Evolutionary conservation across 2,888 invertebrate species (phyloP).

Genomic region (Drosophila hamatofila): DNA sequence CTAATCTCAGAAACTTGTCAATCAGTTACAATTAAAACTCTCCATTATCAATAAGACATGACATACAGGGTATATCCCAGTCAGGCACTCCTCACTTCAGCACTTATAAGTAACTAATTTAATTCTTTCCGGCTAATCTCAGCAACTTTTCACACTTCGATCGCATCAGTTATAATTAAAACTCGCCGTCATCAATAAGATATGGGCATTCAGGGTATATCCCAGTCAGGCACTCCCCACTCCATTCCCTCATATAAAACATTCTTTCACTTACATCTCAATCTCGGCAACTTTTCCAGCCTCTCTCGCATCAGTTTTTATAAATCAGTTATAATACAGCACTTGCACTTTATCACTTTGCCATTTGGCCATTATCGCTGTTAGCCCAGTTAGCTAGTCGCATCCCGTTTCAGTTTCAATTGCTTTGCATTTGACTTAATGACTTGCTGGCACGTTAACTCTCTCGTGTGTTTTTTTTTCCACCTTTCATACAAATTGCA

Average conservation of each 20-base stretch:
- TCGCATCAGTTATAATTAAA: neutral
- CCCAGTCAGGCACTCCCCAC: neutral
- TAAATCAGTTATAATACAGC: conserved; percentile 3
- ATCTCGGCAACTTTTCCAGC: neutral
- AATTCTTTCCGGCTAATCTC: neutral
- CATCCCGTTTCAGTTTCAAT: conserved; percentile 24
- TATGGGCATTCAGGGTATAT: no score
- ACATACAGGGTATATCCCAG: neutral
- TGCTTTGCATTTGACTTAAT: conserved; percentile 57
- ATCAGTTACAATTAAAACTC: neutral
- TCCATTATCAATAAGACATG: neutral
- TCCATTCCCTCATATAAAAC: neutral
- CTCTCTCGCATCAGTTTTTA: neutral
- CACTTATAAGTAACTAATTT: neutral
- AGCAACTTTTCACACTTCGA: neutral
- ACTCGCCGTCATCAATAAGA: neutral
- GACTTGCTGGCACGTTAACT: conserved; percentile 64
- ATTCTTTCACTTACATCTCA: neutral
- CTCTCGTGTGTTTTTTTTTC: conserved; percentile 40
- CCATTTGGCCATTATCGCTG: conserved; percentile 50
- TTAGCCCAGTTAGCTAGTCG: conserved; percentile 14
- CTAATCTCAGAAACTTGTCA: neutral
- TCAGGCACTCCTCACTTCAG: neutral
- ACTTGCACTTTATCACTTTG: conserved; percentile 10
- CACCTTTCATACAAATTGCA: conserved; percentile 48